These are phyloP conservation scores for Umimayanthus kanabou DNA, from an alignment of 92 coral and sea anemone species.

Conservation along the genomic window DNA sequence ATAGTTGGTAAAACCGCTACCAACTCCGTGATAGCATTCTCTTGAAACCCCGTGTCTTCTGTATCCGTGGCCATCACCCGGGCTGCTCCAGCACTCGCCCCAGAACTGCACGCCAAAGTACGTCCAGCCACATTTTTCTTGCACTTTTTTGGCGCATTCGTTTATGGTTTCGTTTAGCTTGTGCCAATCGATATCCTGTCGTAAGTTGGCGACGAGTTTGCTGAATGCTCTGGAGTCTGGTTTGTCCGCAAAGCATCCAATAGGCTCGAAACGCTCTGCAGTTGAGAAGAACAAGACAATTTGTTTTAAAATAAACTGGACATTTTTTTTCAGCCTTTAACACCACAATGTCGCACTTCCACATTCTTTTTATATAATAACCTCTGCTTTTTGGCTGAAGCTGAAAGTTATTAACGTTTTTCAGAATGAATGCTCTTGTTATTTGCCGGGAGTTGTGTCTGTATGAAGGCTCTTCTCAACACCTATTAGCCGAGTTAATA, in stretches of 20 bases:
- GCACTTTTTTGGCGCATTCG: conserved; percentile 37
- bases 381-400: no score
- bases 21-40: background rate
- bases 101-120: conserved; percentile 33
- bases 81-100: conserved; percentile 43
- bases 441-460: no score
- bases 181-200: conserved; percentile 20
- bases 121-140: conserved; percentile 28
- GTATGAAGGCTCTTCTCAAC: no score
- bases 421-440: no score
- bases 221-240: background rate
- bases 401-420: no score
- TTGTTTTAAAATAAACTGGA: background rate
- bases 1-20: background rate
- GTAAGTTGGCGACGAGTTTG: conserved; percentile 9
- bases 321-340: no score
- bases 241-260: conserved; percentile 9
- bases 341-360: no score
- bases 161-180: conserved; percentile 23
- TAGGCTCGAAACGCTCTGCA: background rate
- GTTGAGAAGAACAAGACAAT: background rate
- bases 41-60: background rate
- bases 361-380: no score
- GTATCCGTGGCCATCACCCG: background rate
- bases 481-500: no score